Percentiles rank a stretch among this genome's conserved stretches.
These are phyloP conservation scores for Thelaira solivaga DNA, from an alignment of 2,888 invertebrate genomes.

Conservation along the genomic window DNA sequence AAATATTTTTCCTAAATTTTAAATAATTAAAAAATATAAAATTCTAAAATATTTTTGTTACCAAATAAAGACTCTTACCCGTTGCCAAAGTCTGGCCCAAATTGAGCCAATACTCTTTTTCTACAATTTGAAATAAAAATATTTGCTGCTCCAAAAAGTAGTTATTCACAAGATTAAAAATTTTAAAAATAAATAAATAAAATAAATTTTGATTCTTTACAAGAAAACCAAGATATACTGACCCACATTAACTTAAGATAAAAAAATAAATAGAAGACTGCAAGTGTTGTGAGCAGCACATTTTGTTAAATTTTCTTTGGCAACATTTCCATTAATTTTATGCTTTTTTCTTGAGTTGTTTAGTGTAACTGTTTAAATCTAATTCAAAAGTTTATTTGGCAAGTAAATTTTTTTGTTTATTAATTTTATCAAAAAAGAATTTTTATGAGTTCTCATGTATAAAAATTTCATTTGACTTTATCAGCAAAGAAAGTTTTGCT, in stretches of 20 bases:
- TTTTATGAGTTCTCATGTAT: no score
- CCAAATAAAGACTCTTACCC: slow-evolving; percentile 48
- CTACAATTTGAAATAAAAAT: slow-evolving; percentile 65
- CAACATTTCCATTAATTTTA: background rate
- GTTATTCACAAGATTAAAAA: slow-evolving; percentile 57
- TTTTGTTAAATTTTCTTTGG: background rate
- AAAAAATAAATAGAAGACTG: no score
- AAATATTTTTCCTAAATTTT: slow-evolving; percentile 26
- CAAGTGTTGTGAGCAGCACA: background rate
- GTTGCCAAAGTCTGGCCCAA: slow-evolving; percentile 61
- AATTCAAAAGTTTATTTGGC: background rate
- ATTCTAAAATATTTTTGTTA: no score
- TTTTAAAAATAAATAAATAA: background rate
- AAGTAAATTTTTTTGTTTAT: background rate
- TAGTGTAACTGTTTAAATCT: background rate
- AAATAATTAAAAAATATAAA: slow-evolving; percentile 32
- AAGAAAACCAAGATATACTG: background rate
- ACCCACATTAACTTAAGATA: slow-evolving; percentile 1
- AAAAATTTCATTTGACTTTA: no score
- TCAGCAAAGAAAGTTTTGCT: background rate
- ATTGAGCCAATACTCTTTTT: slow-evolving; percentile 62
- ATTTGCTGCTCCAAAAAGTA: slow-evolving; percentile 66
- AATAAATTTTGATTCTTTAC: background rate
- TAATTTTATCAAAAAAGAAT: background rate
- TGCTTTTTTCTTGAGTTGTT: background rate